A percentile compares a stretch with the other conserved stretches of the same genome.
Conservation (phyloP, 2,113 vertebrate genomes). For the Elaphurus davidianus region DNA sequence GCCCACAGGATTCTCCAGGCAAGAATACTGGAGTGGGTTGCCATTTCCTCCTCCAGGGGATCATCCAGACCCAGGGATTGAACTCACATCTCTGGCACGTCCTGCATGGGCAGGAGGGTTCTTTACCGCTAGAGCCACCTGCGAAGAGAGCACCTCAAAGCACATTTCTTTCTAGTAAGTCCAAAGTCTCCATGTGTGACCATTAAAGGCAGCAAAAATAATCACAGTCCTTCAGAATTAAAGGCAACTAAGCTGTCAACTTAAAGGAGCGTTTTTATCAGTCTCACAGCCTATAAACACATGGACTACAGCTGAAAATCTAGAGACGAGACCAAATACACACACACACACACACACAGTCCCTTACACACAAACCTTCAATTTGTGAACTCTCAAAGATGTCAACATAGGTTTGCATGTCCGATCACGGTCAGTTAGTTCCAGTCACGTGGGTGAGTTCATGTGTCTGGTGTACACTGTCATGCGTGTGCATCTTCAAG, state of each 20-base stretch:
- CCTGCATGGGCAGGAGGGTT: not conserved
- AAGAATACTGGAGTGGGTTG: not conserved
- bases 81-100: not conserved
- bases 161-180: slow-evolving; percentile 24
- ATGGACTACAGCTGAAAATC: not conserved
- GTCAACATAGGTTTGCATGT: not conserved
- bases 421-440: not conserved
- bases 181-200: not conserved
- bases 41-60: not conserved
- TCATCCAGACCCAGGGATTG: not conserved
- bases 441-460: not conserved
- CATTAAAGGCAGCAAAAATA: not conserved
- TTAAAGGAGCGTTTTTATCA: not conserved
- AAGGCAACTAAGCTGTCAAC: not conserved
- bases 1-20: not conserved
- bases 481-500: not conserved
- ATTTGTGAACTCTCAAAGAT: not conserved
- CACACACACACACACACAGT: not conserved
- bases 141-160: not conserved
- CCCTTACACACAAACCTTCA: not conserved
- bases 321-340: not conserved
- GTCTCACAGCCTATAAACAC: not conserved
- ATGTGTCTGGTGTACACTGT: not conserved
- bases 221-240: not conserved
- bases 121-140: not conserved